A percentile compares a stretch with the other conserved stretches of the same genome.
phyloP scores from a whole-genome alignment of 2,113 vertebrate genomes.

The Equus quagga region DNA sequence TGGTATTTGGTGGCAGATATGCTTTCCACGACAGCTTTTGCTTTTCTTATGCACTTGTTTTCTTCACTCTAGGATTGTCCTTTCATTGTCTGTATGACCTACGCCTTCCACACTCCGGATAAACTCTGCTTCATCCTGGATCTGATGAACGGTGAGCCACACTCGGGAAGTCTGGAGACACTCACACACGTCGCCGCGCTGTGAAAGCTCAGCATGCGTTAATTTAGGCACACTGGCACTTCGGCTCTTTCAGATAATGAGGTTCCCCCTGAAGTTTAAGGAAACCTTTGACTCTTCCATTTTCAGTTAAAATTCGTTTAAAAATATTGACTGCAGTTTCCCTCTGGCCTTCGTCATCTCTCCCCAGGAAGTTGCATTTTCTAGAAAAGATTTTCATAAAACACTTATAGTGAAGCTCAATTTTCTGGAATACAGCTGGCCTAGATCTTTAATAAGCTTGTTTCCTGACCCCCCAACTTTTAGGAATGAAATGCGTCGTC shows the following conservation, averaged over 20 bases:
- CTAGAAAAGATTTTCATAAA: neutral
- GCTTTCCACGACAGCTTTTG: neutral
- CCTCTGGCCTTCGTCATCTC: neutral
- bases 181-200: accelerated
- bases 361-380: slow-evolving; percentile 6
- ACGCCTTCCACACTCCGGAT: slow-evolving; percentile 99
- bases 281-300: neutral
- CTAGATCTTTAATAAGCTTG: slow-evolving; percentile 13
- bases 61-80: slow-evolving; percentile 93
- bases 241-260: neutral
- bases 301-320: neutral
- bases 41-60: neutral
- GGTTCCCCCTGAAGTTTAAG: neutral
- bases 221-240: neutral
- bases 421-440: slow-evolving; percentile 52
- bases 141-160: slow-evolving; percentile 96
- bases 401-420: neutral
- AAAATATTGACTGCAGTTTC: neutral
- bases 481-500: neutral
- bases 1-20: accelerated
- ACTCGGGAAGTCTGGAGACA: accelerated
- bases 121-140: slow-evolving; percentile 99
- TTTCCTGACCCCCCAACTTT: slow-evolving; percentile 36
- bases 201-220: neutral
- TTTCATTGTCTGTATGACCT: slow-evolving; percentile 99